Evolutionary conservation across 2,113 vertebrate genomes (phyloP).

Genomic region (Perca flavescens): DNA sequence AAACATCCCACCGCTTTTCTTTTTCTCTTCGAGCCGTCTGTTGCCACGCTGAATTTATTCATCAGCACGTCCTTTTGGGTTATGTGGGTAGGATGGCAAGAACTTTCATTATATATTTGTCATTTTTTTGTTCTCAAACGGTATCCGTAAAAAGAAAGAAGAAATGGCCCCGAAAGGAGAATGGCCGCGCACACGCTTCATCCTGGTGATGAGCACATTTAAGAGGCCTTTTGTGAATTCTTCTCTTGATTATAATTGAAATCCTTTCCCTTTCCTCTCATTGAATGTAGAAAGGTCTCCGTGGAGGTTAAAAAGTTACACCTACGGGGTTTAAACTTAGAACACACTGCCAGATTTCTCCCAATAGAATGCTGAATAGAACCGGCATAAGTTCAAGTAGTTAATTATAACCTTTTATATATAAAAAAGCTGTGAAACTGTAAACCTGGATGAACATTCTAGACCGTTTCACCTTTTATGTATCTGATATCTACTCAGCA

Average conservation of each 20-base stretch:
- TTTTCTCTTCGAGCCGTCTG: background rate
- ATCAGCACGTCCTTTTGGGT: conserved; percentile 8
- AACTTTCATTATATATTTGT: conserved; percentile 28
- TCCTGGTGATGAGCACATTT: background rate
- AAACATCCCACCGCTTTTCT: conserved; percentile 18
- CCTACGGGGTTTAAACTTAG: background rate
- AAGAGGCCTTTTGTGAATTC: background rate
- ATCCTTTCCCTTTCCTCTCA: background rate
- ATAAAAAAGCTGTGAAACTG: background rate
- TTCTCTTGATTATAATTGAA: background rate
- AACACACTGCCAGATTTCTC: background rate
- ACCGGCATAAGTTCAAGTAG: background rate
- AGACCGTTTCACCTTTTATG: background rate
- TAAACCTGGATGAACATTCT: background rate
- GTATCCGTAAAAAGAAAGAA: conserved; percentile 23
- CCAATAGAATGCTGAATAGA: background rate
- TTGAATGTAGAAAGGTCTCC: background rate
- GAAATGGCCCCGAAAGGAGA: background rate
- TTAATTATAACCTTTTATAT: background rate
- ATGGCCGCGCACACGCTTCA: background rate
- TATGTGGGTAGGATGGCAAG: conserved; percentile 7
- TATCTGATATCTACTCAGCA: conserved; percentile 17
- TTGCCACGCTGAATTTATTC: conserved; percentile 12
- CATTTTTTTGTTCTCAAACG: conserved; percentile 10
- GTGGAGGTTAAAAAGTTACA: background rate